Conservation (phyloP, 2,888 invertebrate species). For the Deroplatys truncata region DNA sequence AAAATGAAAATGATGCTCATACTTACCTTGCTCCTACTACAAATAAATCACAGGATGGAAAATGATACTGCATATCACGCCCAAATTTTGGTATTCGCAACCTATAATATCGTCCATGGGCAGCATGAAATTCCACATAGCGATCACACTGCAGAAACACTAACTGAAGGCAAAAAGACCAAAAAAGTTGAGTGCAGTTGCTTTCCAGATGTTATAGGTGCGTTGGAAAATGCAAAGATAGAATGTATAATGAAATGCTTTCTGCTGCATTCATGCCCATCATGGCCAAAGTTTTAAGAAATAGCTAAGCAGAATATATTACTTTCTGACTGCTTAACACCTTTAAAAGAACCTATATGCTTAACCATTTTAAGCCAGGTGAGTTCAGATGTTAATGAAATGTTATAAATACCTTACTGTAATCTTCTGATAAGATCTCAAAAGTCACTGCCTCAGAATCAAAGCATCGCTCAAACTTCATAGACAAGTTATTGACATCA, state of each 20-base stretch:
- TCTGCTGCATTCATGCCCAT: too few species aligned
- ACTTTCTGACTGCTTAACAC: too few species aligned
- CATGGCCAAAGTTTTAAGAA: too few species aligned
- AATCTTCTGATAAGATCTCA: slow-evolving; percentile 90
- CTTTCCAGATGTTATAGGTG: neutral
- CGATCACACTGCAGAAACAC: slow-evolving; percentile 87
- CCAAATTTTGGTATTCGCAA: slow-evolving; percentile 93
- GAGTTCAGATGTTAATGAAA: neutral
- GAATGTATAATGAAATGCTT: too few species aligned
- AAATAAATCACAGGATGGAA: slow-evolving; percentile 85
- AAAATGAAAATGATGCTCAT: neutral
- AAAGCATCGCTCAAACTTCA: slow-evolving; percentile 97
- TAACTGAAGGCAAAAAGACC: slow-evolving; percentile 54
- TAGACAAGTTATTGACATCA: slow-evolving; percentile 90
- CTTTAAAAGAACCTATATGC: too few species aligned
- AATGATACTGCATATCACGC: slow-evolving; percentile 87
- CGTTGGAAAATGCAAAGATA: too few species aligned
- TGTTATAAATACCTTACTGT: slow-evolving; percentile 71
- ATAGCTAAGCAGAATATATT: too few species aligned
- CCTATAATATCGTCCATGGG: slow-evolving; percentile 86
- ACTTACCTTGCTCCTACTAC: slow-evolving; percentile 80
- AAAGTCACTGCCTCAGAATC: slow-evolving; percentile 96
- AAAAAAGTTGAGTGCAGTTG: neutral
- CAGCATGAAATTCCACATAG: slow-evolving; percentile 92
- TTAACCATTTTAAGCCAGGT: too few species aligned